phyloP scores from a whole-genome alignment of 2,797 vertebrate genomes.

The Oryzias dopingdopingensis region DNA sequence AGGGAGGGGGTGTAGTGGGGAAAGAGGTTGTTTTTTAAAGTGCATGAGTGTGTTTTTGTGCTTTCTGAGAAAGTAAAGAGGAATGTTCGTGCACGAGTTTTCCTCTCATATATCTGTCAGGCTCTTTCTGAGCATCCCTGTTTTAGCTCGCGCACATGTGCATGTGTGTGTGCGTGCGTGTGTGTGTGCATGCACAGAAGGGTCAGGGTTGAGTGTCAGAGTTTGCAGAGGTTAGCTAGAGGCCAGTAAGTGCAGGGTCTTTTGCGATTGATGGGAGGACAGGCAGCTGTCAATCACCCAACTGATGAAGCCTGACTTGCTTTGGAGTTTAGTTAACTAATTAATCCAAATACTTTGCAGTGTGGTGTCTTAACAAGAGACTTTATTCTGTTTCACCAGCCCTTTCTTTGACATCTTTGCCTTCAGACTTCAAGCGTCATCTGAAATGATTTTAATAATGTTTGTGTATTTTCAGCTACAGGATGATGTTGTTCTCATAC shows the following conservation, averaged over 20 bases:
- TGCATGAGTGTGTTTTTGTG: conserved; percentile 52
- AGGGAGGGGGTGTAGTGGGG: conserved; percentile 29
- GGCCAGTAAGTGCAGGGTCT: conserved; percentile 88
- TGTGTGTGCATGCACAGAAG: not conserved
- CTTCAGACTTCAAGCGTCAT: conserved; percentile 5
- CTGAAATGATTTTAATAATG: not conserved
- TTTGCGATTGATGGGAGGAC: conserved; percentile 84
- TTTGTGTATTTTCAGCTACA: not conserved
- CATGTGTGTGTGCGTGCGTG: not conserved
- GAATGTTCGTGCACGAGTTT: conserved; percentile 31
- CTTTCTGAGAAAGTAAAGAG: conserved; percentile 40
- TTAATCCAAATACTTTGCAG: conserved; percentile 78
- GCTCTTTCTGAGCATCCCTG: conserved; percentile 4
- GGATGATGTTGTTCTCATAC: not conserved
- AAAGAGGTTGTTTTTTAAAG: conserved; percentile 58
- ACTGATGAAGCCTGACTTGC: conserved; percentile 84
- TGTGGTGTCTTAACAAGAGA: conserved; percentile 24
- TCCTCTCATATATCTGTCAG: conserved; percentile 13
- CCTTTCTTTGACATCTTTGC: not conserved
- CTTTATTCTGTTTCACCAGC: conserved; percentile 19
- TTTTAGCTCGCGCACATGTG: too few species aligned
- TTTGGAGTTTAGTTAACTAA: conserved; percentile 87
- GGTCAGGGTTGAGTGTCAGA: conserved; percentile 55
- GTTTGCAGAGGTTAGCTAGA: conserved; percentile 62
- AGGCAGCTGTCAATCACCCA: conserved; percentile 94